Evolutionary conservation across 2,888 invertebrate species (phyloP).

Genomic region (Apomyelois bistriatella): DNA sequence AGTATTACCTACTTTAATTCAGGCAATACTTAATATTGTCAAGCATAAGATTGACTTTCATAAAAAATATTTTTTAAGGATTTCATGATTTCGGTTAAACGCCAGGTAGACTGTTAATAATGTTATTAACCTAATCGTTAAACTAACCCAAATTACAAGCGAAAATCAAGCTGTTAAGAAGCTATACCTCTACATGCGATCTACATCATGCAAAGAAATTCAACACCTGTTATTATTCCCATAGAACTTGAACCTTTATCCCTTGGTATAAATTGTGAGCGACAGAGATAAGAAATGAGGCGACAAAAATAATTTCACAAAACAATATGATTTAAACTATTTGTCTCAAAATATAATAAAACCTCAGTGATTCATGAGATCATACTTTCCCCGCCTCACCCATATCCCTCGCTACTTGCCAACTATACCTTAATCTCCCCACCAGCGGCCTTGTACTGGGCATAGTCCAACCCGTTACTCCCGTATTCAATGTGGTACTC

Average conservation of each 20-base stretch:
- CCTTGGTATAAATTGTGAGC: not conserved
- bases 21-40: no score
- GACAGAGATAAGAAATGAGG: not conserved
- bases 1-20: no score
- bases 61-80: no score
- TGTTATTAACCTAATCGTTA: not conserved
- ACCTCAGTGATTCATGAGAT: not conserved
- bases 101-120: not conserved
- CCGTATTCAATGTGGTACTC: constrained; percentile 97
- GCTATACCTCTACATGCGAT: not conserved
- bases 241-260: not conserved
- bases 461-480: constrained; percentile 93
- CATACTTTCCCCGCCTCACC: not conserved
- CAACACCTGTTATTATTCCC: not conserved
- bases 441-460: constrained; percentile 92
- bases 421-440: constrained; percentile 92
- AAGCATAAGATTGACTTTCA: no score
- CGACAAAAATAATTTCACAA: not conserved
- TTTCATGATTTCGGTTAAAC: not conserved
- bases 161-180: constrained; percentile 25
- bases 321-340: no score
- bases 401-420: constrained; percentile 14
- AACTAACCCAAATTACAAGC: not conserved
- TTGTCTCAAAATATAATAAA: no score
- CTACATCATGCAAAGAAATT: constrained; percentile 12